Conservation (phyloP, 2,113 vertebrate species). For the Setophaga kirtlandii region DNA sequence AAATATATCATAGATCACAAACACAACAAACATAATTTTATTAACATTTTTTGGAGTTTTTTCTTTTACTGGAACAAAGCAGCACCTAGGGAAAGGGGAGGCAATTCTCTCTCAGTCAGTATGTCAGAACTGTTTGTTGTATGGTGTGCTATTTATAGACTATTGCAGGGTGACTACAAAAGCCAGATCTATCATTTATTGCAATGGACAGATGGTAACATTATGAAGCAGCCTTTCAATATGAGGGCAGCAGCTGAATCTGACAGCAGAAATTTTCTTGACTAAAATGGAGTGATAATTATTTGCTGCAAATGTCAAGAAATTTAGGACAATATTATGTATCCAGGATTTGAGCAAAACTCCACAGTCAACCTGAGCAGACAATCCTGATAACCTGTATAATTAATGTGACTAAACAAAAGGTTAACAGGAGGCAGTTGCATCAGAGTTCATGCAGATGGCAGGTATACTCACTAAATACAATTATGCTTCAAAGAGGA, state of each 20-base stretch:
- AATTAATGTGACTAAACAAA: background rate
- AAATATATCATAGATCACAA: background rate
- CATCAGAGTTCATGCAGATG: background rate
- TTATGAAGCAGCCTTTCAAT: background rate
- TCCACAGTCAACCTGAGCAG: background rate
- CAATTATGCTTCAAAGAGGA: background rate
- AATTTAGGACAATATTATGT: background rate
- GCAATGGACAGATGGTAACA: background rate
- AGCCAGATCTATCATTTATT: background rate
- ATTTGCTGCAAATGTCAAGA: background rate
- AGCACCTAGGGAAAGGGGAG: background rate
- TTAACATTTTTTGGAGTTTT: fast-evolving
- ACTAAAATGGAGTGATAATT: background rate
- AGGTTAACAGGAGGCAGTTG: background rate
- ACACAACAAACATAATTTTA: background rate
- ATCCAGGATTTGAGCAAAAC: background rate
- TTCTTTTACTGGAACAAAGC: background rate
- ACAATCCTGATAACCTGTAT: background rate
- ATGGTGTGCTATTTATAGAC: background rate
- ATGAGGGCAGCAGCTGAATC: background rate
- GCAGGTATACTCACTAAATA: background rate
- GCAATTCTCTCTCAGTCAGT: background rate
- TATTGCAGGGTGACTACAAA: background rate
- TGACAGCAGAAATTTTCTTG: background rate
- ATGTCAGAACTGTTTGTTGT: background rate